Conservation (phyloP, 2,797 vertebrate genomes). For the Furcifer pardalis region DNA sequence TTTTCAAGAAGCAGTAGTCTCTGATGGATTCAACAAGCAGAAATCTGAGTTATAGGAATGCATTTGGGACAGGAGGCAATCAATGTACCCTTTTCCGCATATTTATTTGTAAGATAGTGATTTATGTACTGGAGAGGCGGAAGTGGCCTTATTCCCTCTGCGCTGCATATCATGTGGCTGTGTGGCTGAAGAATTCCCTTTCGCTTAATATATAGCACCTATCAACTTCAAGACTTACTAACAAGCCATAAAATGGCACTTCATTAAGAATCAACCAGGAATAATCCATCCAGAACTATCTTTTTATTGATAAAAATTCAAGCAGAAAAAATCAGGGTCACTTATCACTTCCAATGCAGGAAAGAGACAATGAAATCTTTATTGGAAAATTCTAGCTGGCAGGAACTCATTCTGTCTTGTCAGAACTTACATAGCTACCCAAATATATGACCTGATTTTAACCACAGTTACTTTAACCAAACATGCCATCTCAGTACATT, state of each 20-base stretch:
- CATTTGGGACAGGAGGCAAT: constrained; percentile 54
- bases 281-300: constrained; percentile 72
- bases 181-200: neutral
- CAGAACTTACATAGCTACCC: constrained; percentile 57
- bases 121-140: constrained; percentile 53
- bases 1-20: neutral
- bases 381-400: constrained; percentile 67
- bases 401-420: constrained; percentile 72
- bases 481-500: constrained; percentile 58
- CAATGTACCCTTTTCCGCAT: constrained; percentile 57
- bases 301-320: constrained; percentile 74
- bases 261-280: constrained; percentile 73
- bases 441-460: constrained; percentile 64
- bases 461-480: constrained; percentile 51
- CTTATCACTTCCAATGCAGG: constrained; percentile 66
- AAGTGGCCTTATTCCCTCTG: constrained; percentile 48
- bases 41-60: constrained; percentile 48
- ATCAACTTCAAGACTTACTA: constrained; percentile 55
- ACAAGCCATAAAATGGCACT: constrained; percentile 69
- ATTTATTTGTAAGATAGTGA: constrained; percentile 68
- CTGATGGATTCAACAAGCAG: constrained; percentile 40
- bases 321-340: constrained; percentile 73
- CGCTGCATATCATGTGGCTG: constrained; percentile 48
- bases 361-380: constrained; percentile 74
- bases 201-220: constrained; percentile 23